These are phyloP conservation scores for Aethes cnicana DNA, from an alignment of 2,888 invertebrate species.

Conservation along the genomic window DNA sequence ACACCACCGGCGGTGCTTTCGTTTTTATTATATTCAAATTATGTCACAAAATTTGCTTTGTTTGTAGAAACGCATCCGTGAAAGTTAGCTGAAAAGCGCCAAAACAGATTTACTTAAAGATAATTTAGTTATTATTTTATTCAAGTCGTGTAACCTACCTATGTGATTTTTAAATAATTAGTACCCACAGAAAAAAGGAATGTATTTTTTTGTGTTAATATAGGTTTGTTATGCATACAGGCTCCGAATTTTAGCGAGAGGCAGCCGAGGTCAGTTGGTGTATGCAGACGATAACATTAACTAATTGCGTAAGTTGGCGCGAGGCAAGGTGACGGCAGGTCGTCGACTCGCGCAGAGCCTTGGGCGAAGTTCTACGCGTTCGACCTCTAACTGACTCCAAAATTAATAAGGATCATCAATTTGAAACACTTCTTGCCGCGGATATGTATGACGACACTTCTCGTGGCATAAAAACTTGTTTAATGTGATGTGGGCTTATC, in stretches of 20 bases:
- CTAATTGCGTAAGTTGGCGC: slow-evolving; percentile 77
- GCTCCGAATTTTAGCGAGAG: slow-evolving; percentile 68
- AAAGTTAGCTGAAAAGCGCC: no score
- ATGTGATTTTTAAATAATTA: no score
- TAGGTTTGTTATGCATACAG: slow-evolving; percentile 40
- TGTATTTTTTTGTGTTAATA: no score
- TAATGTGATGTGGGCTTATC: no score
- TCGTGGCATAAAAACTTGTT: no score
- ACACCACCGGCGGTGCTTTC: slow-evolving; percentile 22
- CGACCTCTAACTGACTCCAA: slow-evolving; percentile 72
- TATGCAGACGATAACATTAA: slow-evolving; percentile 80
- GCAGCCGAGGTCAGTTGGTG: slow-evolving; percentile 65
- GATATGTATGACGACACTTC: no score
- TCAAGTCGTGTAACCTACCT: no score
- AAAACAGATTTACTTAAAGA: no score
- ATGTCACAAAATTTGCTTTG: neutral
- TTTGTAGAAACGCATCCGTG: no score
- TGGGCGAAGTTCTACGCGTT: slow-evolving; percentile 65
- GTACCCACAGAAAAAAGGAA: no score
- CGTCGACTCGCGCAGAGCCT: slow-evolving; percentile 76
- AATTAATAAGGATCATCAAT: slow-evolving; percentile 36
- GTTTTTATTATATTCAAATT: slow-evolving; percentile 8
- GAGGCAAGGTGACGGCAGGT: slow-evolving; percentile 78
- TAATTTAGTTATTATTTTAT: no score
- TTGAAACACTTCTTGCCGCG: neutral